Evolutionary conservation across 2,797 vertebrate species (phyloP), one percentile per base, ranked within the genome.

Genomic region (Eupleurogrammus muticus): DNA sequence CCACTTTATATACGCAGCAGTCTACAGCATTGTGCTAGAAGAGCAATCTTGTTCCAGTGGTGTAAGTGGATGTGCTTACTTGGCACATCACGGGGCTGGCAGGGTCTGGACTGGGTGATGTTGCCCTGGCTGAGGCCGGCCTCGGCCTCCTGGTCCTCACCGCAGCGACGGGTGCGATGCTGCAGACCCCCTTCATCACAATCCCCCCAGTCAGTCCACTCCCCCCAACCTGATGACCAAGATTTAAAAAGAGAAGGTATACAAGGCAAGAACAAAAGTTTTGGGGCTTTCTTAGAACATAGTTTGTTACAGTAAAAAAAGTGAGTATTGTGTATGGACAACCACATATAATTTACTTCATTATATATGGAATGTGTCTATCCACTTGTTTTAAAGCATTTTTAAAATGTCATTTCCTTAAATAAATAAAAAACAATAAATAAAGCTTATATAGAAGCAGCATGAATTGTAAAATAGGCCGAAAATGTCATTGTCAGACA

Each of bases 171-270:
- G 5, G 70, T 19, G 0, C 97, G 96, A 66, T 89, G 86, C 87
- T 97, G 96, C 74, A 89, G 14, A 10, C 96, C 94, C 0, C 96
- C 92, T 0, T 92, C 85, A 1, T 96, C 94, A 0, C 97, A 99
- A 1, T 89, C 84, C 0, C 95, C 95, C 97, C 97, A 99, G 20
- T 92, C 88, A 0, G 96, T 95, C 97, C 96, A 99, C 1, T 92
- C 92, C 0, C 92, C 94, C 96, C 95, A 95, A 75, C 93, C 97
- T 97, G 64, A 49, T 1, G 23, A 23, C 6, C 13, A 14, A 35
- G 8, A 32, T 17, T 0, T n/a, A 35, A 28, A 60, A n/a, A 51
- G n/a, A 12, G 44, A 48, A 38, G 38, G 4, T 17, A 55, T 6
- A 48, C 4, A 5, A 48, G 6, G 3, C 5, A 11, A 42, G 0